A percentile compares a stretch with the other conserved stretches of the same genome.
phyloP scores from a whole-genome alignment of 2,797 vertebrate genomes.

The Ctenopoma kingsleyae region DNA sequence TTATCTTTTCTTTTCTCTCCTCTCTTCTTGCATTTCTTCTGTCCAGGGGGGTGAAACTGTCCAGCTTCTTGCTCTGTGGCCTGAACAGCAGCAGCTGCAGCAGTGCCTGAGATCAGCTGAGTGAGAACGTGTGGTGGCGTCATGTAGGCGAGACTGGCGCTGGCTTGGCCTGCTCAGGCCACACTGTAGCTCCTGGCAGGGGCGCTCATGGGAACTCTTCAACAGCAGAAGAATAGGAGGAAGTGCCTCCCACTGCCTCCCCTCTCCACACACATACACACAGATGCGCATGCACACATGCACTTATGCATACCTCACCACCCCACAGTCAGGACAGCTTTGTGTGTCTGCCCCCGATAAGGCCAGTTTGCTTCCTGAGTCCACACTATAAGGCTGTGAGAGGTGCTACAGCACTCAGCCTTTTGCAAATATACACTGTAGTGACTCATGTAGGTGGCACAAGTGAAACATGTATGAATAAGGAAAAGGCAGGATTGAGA shows the following conservation, averaged over 20 bases:
- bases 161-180: constrained; percentile 81
- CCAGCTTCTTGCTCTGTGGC: constrained; percentile 25
- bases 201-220: constrained; percentile 94
- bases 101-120: constrained; percentile 62
- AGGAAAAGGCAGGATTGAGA: constrained; percentile 24
- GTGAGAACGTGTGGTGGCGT: constrained; percentile 68
- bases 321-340: constrained; percentile 82
- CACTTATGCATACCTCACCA: constrained; percentile 82
- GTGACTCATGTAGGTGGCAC: constrained; percentile 55
- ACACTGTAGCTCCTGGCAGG: constrained; percentile 89
- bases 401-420: constrained; percentile 66
- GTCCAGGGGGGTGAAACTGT: not conserved
- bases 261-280: constrained; percentile 48
- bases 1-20: constrained; percentile 4
- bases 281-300: constrained; percentile 50
- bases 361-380: constrained; percentile 90
- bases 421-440: constrained; percentile 53
- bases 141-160: constrained; percentile 72
- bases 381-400: constrained; percentile 73
- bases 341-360: constrained; percentile 91
- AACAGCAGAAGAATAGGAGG: constrained; percentile 95
- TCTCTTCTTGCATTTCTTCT: constrained; percentile 15
- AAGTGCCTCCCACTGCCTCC: constrained; percentile 91
- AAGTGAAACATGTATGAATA: constrained; percentile 33
- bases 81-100: constrained; percentile 37